phyloP scores from a whole-genome alignment of 2,888 invertebrate species.

The Hecatera dysodea region DNA sequence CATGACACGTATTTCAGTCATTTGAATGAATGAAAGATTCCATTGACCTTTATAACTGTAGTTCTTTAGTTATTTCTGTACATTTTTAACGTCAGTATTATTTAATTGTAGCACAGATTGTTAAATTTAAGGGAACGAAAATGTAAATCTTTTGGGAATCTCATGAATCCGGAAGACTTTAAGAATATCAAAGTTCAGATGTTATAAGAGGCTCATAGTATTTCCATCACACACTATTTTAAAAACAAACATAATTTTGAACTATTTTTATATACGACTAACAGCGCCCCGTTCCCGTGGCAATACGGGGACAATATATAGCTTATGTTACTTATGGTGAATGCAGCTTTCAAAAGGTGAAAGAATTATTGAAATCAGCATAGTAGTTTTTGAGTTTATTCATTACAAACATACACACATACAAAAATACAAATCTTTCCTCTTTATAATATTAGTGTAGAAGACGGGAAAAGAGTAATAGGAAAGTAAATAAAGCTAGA shows the following conservation, averaged over 20 bases:
- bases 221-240: background rate
- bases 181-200: background rate
- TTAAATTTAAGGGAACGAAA: conserved; percentile 3
- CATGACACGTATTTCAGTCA: conserved; percentile 47
- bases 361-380: no score
- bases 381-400: no score
- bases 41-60: conserved; percentile 40
- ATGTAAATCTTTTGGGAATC: conserved; percentile 34
- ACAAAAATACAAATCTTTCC: no score
- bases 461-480: background rate
- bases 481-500: background rate
- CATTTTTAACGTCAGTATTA: conserved; percentile 33
- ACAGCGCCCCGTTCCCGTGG: no score
- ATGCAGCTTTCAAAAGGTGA: no score
- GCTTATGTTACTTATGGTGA: no score
- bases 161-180: conserved; percentile 28
- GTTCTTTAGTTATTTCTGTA: conserved; percentile 37
- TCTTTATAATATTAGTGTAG: no score
- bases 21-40: conserved; percentile 36
- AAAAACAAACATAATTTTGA: background rate
- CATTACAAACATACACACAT: no score
- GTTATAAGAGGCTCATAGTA: background rate
- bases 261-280: background rate
- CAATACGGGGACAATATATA: no score
- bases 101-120: conserved; percentile 15